These are phyloP conservation scores for Crocallis elinguaria DNA, from an alignment of 2,888 invertebrate species.

Conservation along the genomic window DNA sequence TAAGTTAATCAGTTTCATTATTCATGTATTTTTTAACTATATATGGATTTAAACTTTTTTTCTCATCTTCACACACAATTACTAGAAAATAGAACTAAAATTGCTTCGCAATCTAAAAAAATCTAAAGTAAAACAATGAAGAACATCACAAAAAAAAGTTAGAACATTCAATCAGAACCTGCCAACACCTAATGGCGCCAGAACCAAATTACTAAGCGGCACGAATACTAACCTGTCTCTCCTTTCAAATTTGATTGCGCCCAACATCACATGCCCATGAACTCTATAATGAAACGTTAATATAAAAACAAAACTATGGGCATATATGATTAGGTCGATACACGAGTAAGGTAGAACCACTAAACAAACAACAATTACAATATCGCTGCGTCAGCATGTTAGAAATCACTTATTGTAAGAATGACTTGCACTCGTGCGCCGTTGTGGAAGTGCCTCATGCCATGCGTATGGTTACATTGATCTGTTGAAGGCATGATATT, in stretches of 20 bases:
- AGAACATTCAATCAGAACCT: conserved; percentile 56
- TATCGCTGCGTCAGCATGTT: conserved; percentile 79
- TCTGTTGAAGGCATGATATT: conserved; percentile 7
- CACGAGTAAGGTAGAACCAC: conserved; percentile 84
- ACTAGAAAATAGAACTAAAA: too few species aligned
- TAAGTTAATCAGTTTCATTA: too few species aligned
- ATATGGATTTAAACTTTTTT: too few species aligned
- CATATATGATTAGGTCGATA: conserved; percentile 84
- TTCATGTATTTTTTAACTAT: too few species aligned
- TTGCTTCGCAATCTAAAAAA: neutral
- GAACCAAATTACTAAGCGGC: conserved; percentile 73
- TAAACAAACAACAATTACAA: conserved; percentile 84
- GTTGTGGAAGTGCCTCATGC: conserved; percentile 65
- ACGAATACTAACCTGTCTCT: conserved; percentile 78
- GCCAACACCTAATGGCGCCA: conserved; percentile 79
- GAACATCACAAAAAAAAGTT: conserved; percentile 49
- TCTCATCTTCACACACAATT: too few species aligned
- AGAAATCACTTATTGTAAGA: conserved; percentile 83
- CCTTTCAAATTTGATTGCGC: conserved; percentile 83
- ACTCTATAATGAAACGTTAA: conserved; percentile 81
- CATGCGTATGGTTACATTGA: conserved; percentile 45
- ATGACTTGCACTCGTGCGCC: conserved; percentile 71
- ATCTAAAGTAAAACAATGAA: neutral
- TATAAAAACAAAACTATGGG: conserved; percentile 84
- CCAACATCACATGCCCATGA: conserved; percentile 83